Conservation (phyloP, 2,888 invertebrate genomes). For the Oasisia sp. region DNA sequence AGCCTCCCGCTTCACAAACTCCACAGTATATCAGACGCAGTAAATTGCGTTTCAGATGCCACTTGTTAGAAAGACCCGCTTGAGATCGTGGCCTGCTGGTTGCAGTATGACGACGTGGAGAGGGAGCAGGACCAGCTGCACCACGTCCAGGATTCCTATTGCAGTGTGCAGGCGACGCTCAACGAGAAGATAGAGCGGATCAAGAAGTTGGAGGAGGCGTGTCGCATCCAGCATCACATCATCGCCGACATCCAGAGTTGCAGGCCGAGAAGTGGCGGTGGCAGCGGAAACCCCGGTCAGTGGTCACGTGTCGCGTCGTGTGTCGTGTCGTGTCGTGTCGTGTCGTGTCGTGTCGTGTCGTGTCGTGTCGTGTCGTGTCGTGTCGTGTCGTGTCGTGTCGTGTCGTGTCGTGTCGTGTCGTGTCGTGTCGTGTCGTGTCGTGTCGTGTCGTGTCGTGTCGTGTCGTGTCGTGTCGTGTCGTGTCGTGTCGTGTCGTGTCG, state of each 20-base stretch:
- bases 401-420: no score
- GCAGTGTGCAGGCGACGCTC: background rate
- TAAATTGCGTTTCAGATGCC: background rate
- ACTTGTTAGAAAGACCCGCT: background rate
- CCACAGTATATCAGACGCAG: background rate
- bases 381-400: no score
- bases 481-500: no score
- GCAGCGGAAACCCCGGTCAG: background rate
- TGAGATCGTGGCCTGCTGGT: background rate
- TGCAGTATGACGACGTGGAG: background rate
- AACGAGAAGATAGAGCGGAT: background rate
- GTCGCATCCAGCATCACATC: background rate
- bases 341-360: no score
- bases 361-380: no score
- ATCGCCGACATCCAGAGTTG: background rate
- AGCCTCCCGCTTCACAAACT: background rate
- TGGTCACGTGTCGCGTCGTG: background rate
- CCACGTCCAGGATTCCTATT: background rate
- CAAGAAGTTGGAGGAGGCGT: background rate
- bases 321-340: no score
- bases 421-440: no score
- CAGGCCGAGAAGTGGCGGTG: background rate
- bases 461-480: no score
- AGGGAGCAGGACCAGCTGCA: background rate
- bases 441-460: no score